These are phyloP conservation scores for Ephestia elutella DNA, from an alignment of 1,140 invertebrate species.

Conservation along the genomic window DNA sequence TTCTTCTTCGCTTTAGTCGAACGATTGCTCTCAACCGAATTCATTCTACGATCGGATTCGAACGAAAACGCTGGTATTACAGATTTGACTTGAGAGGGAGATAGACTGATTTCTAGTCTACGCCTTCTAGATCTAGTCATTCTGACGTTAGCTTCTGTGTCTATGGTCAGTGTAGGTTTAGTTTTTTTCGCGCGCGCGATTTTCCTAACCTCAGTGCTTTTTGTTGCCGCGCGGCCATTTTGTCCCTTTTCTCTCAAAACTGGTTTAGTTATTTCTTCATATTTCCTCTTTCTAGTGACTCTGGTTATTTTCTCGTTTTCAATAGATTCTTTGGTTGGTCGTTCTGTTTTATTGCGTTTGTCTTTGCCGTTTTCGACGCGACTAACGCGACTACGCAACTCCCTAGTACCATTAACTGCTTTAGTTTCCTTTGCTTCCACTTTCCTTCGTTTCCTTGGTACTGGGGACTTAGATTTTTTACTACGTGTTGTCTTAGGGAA, in stretches of 20 bases:
- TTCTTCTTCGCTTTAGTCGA: constrained; percentile 25
- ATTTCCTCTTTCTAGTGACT: constrained; percentile 43
- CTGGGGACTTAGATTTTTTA: constrained; percentile 45
- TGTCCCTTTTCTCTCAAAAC: constrained; percentile 61
- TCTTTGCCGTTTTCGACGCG: constrained; percentile 31
- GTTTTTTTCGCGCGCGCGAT: constrained; percentile 36
- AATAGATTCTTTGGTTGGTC: constrained; percentile 59
- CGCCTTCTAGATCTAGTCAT: constrained; percentile 55
- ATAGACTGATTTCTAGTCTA: constrained; percentile 52
- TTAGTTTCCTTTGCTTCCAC: constrained; percentile 29
- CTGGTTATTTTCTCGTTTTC: constrained; percentile 57
- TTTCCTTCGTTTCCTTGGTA: constrained; percentile 57
- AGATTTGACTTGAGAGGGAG: constrained; percentile 47
- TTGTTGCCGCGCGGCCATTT: constrained; percentile 38
- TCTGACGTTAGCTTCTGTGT: constrained; percentile 34
- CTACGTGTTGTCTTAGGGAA: constrained; percentile 50
- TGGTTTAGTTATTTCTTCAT: constrained; percentile 51
- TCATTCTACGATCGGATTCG: constrained; percentile 48
- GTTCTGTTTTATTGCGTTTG: constrained; percentile 24
- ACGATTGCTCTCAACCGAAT: constrained; percentile 41
- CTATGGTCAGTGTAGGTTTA: constrained; percentile 24
- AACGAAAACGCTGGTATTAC: constrained; percentile 46
- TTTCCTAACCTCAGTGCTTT: constrained; percentile 36
- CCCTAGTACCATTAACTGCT: constrained; percentile 30
- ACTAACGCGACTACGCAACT: constrained; percentile 32